Evolutionary conservation across 2,797 vertebrate species (phyloP), one percentile per base, ranked within the genome.

Genomic region (Gorsachius magnificus): DNA sequence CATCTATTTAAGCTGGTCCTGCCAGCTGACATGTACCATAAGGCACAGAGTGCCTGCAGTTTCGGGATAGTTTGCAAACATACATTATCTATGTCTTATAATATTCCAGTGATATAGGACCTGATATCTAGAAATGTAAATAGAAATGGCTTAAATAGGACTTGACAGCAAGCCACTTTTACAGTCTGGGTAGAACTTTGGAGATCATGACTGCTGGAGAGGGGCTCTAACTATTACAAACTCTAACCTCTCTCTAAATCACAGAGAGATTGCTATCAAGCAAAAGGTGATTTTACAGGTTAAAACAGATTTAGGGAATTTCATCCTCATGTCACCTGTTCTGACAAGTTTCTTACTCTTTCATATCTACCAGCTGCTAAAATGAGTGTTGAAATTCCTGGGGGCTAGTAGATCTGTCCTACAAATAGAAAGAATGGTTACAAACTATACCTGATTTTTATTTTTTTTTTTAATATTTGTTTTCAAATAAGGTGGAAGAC

Each of bases 231-330:
- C 10, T 76, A 18, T 35, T 64, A 35, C 18, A 50, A 56, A 61
- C 3, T 81, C 29, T 25, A 86, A 72, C 18, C 28, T 53, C n/a
- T 83, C 16, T 69, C 31, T 76, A 89, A 87, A 89, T 85, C 64
- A 36, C 10, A 68, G 61, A 64, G 70, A 78, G 68, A 83, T 72
- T 65, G 18, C 13, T 70, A 81, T 82, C 58, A 83, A 56, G 61
- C 26, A 70, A 92, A 89, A 96, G 63, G 56, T 93, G 65, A 84
- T 66, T 86, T 25, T 65, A 94, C 86, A 96, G 50, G 88, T 76
- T 92, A 79, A 93, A 90, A 94, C 69, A 93, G 61, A 89, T 74
- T 74, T 65, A 83, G 41, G 31, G 75, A 93, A 94, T 95, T 95
- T 81, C 69, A 96, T 76, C 60, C 58, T 72, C 2, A 2, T 53